Evolutionary conservation across 2,888 invertebrate genomes (phyloP), one percentile per base, ranked within the genome.

Genomic region (Drosophila cracens): DNA sequence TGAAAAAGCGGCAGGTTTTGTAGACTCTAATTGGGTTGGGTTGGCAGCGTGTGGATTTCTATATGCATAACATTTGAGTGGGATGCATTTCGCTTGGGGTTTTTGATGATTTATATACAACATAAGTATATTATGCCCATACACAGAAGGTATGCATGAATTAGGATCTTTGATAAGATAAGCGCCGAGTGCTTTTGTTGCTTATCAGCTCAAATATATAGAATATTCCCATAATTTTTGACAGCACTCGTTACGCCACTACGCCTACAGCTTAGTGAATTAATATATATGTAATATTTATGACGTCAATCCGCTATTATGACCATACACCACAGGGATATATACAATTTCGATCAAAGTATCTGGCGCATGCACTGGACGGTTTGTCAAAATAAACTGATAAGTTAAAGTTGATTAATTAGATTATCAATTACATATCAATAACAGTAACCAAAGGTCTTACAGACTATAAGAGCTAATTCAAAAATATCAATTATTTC

Each of bases 151-250:
- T 58, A 31, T 31, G 13, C 25, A 33, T 56, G 59, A 33, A 60
- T 51, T 67, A 33, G 66, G 63, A 60, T 65, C 59, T 29, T 18
- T 61, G 89, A 83, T 86, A 63, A 83, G 89, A 88, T 88, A 80
- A 43, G 29, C 52, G 34, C 18, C 33, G 25, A 60, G 48, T 57
- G 63, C 31, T 53, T 54, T 54, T 29, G 18, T 16, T 11, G 62
- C 57, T 69, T 87, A 86, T 86, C 75, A 69, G 54, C 31, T 59
- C 60, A 58, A 58, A 43, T 60, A 51, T 72, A 61, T 64, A 49
- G 29, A 68, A 57, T 56, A 36, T 61, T 48, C 31, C 21, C 43
- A 69, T 63, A 58, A 71, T 71, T 70, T 68, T 57, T 38, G 54
- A 40, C 70, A 67, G 71, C 65, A 79, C 66, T 74, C 79, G 84